A percentile compares a stretch with the other conserved stretches of the same genome.
Conservation (phyloP, 2,113 vertebrate genomes). For the Bambusicola thoracicus region DNA sequence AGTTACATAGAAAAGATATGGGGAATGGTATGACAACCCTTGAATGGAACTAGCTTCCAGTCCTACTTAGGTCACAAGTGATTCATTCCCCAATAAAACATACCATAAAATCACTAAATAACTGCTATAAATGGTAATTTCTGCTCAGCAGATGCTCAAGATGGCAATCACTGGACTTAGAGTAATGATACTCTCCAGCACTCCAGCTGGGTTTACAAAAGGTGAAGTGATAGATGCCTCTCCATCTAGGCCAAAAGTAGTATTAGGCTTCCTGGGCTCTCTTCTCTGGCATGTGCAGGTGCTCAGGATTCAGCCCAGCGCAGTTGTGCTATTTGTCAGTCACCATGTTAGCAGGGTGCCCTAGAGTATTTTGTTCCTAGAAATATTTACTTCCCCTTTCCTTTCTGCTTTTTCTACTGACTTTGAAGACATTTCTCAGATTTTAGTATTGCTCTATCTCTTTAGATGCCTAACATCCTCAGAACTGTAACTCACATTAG, state of each 20-base stretch:
- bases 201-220: neutral
- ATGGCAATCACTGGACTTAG: neutral
- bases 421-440: neutral
- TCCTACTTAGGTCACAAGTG: neutral
- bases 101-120: neutral
- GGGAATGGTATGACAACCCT: neutral
- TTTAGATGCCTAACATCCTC: neutral
- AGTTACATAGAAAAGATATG: neutral
- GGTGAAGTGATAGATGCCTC: neutral
- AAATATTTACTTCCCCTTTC: neutral
- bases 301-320: neutral
- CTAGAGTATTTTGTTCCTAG: neutral
- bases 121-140: neutral
- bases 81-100: neutral
- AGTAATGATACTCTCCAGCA: neutral
- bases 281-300: neutral
- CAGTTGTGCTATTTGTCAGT: neutral
- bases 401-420: neutral
- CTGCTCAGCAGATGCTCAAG: neutral
- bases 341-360: accelerated
- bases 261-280: neutral
- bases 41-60: neutral
- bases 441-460: neutral
- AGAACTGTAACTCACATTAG: neutral
- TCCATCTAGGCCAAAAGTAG: neutral